These are phyloP conservation scores for Aplocera efformata DNA, from an alignment of 2,888 invertebrate genomes.

Conservation along the genomic window DNA sequence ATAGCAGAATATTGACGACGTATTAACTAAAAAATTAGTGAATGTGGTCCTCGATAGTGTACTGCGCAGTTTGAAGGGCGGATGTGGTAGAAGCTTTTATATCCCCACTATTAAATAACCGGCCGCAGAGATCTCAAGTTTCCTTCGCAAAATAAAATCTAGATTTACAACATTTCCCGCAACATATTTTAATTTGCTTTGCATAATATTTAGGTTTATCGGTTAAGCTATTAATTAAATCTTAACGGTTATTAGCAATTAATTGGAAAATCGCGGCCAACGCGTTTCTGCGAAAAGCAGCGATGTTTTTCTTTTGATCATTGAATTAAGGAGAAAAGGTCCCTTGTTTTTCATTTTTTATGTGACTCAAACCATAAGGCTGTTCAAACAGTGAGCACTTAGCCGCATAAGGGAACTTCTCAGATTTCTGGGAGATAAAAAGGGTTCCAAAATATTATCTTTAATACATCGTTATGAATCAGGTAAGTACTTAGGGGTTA, in stretches of 20 bases:
- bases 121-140: slow-evolving; percentile 8
- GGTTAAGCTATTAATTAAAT: slow-evolving; percentile 28
- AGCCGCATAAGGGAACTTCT: slow-evolving; percentile 33
- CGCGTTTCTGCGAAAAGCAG: slow-evolving; percentile 5
- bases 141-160: slow-evolving; percentile 22
- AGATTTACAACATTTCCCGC: slow-evolving; percentile 17
- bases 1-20: no score
- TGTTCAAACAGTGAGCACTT: slow-evolving; percentile 43
- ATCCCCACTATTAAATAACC: slow-evolving; percentile 11
- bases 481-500: slow-evolving; percentile 24
- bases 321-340: slow-evolving; percentile 2
- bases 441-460: slow-evolving; percentile 33
- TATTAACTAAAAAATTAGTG: no score
- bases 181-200: slow-evolving; percentile 19
- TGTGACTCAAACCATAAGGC: slow-evolving; percentile 21
- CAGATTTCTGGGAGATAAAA: slow-evolving; percentile 34
- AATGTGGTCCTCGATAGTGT: neutral
- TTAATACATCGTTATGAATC: slow-evolving; percentile 39
- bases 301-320: neutral
- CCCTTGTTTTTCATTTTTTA: slow-evolving; percentile 12
- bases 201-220: slow-evolving; percentile 39
- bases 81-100: slow-evolving; percentile 11
- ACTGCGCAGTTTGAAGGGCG: slow-evolving; percentile 11
- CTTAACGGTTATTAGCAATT: slow-evolving; percentile 18
- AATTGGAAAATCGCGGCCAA: slow-evolving; percentile 15